phyloP scores from a whole-genome alignment of 2,888 invertebrate genomes.

The Anthophora plumipes region DNA sequence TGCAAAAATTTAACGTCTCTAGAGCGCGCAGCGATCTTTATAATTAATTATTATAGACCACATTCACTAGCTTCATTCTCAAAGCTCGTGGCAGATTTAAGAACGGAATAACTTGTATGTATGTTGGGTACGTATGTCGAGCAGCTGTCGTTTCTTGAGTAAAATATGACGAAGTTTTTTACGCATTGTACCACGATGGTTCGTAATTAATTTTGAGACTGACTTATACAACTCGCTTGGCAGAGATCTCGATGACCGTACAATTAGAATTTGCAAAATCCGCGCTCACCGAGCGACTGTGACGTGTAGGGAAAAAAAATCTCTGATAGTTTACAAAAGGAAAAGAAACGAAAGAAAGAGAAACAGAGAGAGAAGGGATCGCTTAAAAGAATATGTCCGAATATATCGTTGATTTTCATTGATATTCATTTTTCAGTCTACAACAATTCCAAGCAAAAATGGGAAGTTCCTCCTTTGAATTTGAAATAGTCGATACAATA shows the following conservation, averaged over 20 bases:
- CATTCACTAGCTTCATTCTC: conserved; percentile 56
- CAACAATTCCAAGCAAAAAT: not conserved
- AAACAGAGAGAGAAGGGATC: conserved; percentile 60
- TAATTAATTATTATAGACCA: conserved; percentile 36
- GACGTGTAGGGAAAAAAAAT: conserved; percentile 27
- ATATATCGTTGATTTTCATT: conserved; percentile 42
- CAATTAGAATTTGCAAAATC: conserved; percentile 62
- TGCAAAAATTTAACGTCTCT: conserved; percentile 38
- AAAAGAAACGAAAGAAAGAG: too few relatives aligned
- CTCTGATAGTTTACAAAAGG: conserved; percentile 54
- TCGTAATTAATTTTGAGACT: conserved; percentile 67
- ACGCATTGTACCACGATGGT: conserved; percentile 56
- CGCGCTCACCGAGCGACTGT: conserved; percentile 50
- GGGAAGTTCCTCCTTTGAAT: conserved; percentile 3
- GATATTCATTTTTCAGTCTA: conserved; percentile 3
- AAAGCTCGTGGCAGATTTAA: conserved; percentile 49
- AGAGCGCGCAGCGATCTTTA: conserved; percentile 34
- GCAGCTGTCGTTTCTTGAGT: conserved; percentile 64
- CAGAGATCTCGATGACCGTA: conserved; percentile 62
- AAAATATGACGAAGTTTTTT: conserved; percentile 18
- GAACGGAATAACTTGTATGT: conserved; percentile 28
- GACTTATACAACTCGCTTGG: conserved; percentile 64
- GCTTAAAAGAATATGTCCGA: conserved; percentile 29
- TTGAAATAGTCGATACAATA: not conserved
- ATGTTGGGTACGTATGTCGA: conserved; percentile 15